phyloP scores from a whole-genome alignment of 2,888 invertebrate genomes.

The Ceraclea dissimilis region DNA sequence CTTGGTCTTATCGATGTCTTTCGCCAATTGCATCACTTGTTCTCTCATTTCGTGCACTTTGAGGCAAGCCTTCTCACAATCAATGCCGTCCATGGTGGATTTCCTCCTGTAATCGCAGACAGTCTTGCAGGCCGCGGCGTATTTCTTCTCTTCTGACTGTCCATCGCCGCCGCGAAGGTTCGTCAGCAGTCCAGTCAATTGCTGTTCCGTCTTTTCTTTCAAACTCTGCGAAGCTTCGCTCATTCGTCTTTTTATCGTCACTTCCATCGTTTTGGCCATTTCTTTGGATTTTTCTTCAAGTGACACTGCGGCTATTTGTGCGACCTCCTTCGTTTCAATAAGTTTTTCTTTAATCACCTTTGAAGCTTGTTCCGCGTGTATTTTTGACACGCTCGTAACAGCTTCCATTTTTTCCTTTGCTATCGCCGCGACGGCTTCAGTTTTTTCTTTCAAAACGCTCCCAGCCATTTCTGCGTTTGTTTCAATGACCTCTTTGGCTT shows the following conservation, averaged over 20 bases:
- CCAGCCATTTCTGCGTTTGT: neutral
- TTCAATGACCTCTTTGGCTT: neutral
- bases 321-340: neutral
- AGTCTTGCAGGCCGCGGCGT: slow-evolving; percentile 9
- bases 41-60: slow-evolving; percentile 10
- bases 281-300: slow-evolving; percentile 12
- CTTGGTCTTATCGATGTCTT: slow-evolving; percentile 4
- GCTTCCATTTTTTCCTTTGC: slow-evolving; percentile 12
- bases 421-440: slow-evolving; percentile 7
- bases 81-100: neutral
- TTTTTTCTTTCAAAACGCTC: slow-evolving; percentile 4
- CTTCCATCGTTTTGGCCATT: slow-evolving; percentile 13
- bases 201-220: slow-evolving; percentile 10
- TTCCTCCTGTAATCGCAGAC: slow-evolving; percentile 2
- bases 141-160: neutral
- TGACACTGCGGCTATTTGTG: neutral
- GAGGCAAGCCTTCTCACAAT: slow-evolving; percentile 11
- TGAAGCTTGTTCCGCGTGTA: slow-evolving; percentile 4
- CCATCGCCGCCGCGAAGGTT: slow-evolving; percentile 3
- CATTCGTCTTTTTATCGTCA: slow-evolving; percentile 10
- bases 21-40: slow-evolving; percentile 12
- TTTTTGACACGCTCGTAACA: slow-evolving; percentile 6
- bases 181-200: slow-evolving; percentile 7
- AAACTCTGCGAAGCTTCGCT: slow-evolving; percentile 7
- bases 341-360: slow-evolving; percentile 1